Percentiles rank a stretch among this genome's conserved stretches.
Conservation (phyloP, 1,140 invertebrate genomes). For the Carposina sasakii region DNA sequence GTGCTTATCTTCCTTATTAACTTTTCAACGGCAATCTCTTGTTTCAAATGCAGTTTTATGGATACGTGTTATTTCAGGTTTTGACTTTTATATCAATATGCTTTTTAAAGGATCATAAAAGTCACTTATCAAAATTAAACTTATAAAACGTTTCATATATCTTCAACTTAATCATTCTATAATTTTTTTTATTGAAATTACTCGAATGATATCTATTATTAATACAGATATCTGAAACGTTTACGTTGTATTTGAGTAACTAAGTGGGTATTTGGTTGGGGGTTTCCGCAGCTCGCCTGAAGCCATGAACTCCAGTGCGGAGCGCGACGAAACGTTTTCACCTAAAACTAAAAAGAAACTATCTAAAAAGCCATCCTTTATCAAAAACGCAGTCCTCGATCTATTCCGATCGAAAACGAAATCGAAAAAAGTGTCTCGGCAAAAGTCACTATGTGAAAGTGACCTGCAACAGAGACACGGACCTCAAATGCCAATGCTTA, state of each 20-base stretch:
- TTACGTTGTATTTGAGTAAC: slow-evolving; percentile 56
- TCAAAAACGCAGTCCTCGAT: slow-evolving; percentile 70
- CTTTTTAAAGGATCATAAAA: slow-evolving; percentile 54
- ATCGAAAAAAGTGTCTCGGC: slow-evolving; percentile 66
- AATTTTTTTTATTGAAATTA: slow-evolving; percentile 15
- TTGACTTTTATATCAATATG: slow-evolving; percentile 66
- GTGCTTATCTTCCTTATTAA: slow-evolving; percentile 9
- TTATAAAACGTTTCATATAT: no score
- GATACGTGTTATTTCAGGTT: slow-evolving; percentile 4
- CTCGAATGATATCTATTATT: slow-evolving; percentile 30
- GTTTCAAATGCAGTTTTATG: not conserved
- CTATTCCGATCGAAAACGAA: slow-evolving; percentile 71
- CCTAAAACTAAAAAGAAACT: slow-evolving; percentile 73
- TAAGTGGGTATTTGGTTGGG: slow-evolving; percentile 69
- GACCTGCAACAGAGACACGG: slow-evolving; percentile 60
- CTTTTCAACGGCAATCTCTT: not conserved
- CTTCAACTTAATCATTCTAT: slow-evolving; percentile 32
- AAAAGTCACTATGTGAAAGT: slow-evolving; percentile 66
- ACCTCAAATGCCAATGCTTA: slow-evolving; percentile 47
- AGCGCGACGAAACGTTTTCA: slow-evolving; percentile 65
- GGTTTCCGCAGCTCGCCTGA: slow-evolving; percentile 70
- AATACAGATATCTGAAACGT: slow-evolving; percentile 53
- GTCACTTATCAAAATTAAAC: slow-evolving; percentile 48
- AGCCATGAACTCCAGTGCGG: slow-evolving; percentile 64
- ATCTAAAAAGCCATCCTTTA: slow-evolving; percentile 71